Evolutionary conservation across 2,797 vertebrate genomes (phyloP), one percentile per base, ranked within the genome.

Genomic region (Crocodylus rhombifer): DNA sequence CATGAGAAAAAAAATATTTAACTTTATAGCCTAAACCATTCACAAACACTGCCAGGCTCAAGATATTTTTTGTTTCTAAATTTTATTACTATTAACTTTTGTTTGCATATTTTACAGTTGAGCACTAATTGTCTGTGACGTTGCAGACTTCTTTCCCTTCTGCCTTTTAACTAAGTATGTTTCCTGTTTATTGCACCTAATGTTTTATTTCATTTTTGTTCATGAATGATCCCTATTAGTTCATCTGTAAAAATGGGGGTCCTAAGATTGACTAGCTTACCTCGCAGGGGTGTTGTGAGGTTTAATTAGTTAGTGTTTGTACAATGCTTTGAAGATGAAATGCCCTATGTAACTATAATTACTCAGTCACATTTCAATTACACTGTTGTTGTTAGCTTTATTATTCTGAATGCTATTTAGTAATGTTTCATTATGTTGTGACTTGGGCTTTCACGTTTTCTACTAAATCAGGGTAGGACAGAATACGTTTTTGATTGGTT

Each of bases 81-180:
- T 7, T 56, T 14, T 7, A 8, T 77, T 18, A 20, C 4, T 74
- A 20, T n/a, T 89, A 51, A 78, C 81, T 95, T 61, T 18, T 23
- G 14, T 93, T 95, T 93, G 80, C 84, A 74, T 42, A 28, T 92
- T 96, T 84, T 69, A 74, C 13, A n/a, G 20, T 61, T 77, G 79
- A 80, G 11, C 42, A 77, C 13, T 55, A 7, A 30, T 42, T 65
- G 36, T 2, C 91, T 95, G 90, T 73, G 25, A 82, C 71, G 81
- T 89, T 18, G 55, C 60, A 90, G 84, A 64, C 81, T 86, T 77
- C 65, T 84, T 94, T 94, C 74, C 73, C 76, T 23, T 64, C 18
- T 1, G 1, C 5, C 51, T 73, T 85, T 67, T 33, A 87, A 60
- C 23, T 86, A 23, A 30, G 21, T 25, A 13, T 25, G 51, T 67